phyloP scores from a whole-genome alignment of 2,888 invertebrate genomes.

The Ophion obscuratus region DNA sequence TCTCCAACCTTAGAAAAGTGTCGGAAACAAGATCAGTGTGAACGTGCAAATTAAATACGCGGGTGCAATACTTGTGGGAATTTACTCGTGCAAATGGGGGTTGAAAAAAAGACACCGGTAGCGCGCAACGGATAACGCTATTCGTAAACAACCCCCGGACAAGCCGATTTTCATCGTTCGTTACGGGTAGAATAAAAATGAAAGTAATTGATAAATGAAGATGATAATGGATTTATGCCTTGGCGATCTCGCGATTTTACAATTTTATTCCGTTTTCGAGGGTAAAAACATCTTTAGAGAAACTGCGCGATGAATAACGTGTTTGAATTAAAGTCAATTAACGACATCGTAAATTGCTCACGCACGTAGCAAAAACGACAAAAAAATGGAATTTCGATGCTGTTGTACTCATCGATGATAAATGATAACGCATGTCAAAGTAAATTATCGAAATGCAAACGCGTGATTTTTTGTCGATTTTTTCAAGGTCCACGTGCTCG shows the following conservation, averaged over 20 bases:
- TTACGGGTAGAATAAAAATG: neutral
- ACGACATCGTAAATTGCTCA: neutral
- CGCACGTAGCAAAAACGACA: neutral
- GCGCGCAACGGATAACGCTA: slow-evolving; percentile 36
- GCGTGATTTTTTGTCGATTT: neutral
- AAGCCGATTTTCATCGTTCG: neutral
- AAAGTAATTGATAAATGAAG: neutral
- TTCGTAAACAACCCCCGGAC: slow-evolving; percentile 11
- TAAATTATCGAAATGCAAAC: neutral
- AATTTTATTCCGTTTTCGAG: neutral
- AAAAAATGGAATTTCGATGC: neutral
- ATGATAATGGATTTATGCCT: neutral
- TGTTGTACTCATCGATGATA: neutral
- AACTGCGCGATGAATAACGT: neutral
- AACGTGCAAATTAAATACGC: neutral
- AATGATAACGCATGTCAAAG: neutral
- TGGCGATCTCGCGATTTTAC: no score
- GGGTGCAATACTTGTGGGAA: neutral
- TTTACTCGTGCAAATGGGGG: neutral
- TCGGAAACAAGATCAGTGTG: neutral
- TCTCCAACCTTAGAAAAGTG: neutral
- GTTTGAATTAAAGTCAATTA: neutral
- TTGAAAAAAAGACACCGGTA: slow-evolving; percentile 38
- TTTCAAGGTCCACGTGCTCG: neutral
- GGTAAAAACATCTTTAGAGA: neutral